Evolutionary conservation across 2,113 vertebrate genomes (phyloP), one percentile per base, ranked within the genome.

Genomic region (Blennius ocellaris): DNA sequence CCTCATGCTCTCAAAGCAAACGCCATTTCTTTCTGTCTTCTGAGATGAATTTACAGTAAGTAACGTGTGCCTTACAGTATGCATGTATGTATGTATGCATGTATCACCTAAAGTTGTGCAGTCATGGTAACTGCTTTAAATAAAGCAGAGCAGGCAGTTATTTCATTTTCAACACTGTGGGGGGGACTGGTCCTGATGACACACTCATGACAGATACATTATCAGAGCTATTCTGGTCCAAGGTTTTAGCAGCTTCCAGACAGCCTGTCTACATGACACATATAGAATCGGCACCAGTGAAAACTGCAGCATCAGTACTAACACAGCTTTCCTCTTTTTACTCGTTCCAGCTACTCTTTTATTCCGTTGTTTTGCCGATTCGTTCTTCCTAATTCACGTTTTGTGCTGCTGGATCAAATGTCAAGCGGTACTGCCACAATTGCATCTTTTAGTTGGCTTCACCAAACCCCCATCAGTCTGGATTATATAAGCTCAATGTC

Each of bases 161-260:
- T 86, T 84, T 45, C 2, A 36, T 83, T 87, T 84, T 88, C 85
- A 80, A 76, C 71, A 39, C 73, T 15, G 69, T 63, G 64, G 63
- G 60, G 62, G 56, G 78, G 68, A 70, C 16, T 57, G 73, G 72
- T 82, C 80, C 73, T 59, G 83, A 87, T 88, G 87, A 90, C 87
- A 87, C 83, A 76, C 73, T 81, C 81, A 81, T 81, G 80, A 89
- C 82, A 85, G 89, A 88, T 88, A 81, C 84, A 79, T 88, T 90
- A 91, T 91, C 85, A 76, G 79, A 81, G 82, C 87, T 90, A 89
- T 92, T 92, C 80, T 77, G 55, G 88, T 86, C 79, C 83, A 84
- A 84, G 82, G 81, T 80, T 85, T 76, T 73, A 72, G 64, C 77
- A 62, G 73, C 77, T 79, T 79, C 47, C 67, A 85, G 72, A 87